Evolutionary conservation across 2,888 invertebrate genomes (phyloP).

Genomic region (Nudaria mundana): DNA sequence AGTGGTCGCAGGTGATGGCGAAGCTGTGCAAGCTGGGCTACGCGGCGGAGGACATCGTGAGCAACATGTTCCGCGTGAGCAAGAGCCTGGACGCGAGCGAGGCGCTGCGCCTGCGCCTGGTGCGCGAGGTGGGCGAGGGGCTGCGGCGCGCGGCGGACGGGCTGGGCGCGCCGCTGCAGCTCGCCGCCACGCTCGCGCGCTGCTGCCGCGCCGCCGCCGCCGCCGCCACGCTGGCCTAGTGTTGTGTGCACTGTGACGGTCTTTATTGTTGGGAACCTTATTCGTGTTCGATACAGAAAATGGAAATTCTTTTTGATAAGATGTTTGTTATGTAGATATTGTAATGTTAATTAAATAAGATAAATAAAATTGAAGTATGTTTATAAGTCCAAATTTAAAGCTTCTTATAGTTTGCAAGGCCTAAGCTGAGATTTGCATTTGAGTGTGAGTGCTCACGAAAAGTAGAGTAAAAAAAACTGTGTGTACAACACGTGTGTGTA

Average conservation of each 20-base stretch:
- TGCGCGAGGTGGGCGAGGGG: constrained; percentile 94
- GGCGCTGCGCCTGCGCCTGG: constrained; percentile 89
- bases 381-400: too few species aligned
- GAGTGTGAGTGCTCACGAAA: too few species aligned
- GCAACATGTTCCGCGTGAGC: constrained; percentile 96
- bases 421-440: too few species aligned
- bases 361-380: too few species aligned
- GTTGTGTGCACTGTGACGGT: not conserved
- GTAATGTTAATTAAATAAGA: too few species aligned
- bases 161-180: constrained; percentile 91
- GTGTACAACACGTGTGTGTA: too few species aligned
- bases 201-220: constrained; percentile 82
- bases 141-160: constrained; percentile 96
- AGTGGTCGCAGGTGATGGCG: constrained; percentile 84
- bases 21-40: constrained; percentile 97
- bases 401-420: too few species aligned
- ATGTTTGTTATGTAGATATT: too few species aligned
- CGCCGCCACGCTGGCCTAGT: not conserved
- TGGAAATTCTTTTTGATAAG: too few species aligned
- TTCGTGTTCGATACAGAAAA: too few species aligned
- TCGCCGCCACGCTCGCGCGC: constrained; percentile 93
- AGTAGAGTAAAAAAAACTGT: too few species aligned
- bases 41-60: constrained; percentile 97
- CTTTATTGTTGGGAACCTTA: not conserved
- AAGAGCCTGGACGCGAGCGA: constrained; percentile 93